These are phyloP conservation scores for Spinus pinus DNA, from an alignment of 2,797 vertebrate species.

Conservation along the genomic window DNA sequence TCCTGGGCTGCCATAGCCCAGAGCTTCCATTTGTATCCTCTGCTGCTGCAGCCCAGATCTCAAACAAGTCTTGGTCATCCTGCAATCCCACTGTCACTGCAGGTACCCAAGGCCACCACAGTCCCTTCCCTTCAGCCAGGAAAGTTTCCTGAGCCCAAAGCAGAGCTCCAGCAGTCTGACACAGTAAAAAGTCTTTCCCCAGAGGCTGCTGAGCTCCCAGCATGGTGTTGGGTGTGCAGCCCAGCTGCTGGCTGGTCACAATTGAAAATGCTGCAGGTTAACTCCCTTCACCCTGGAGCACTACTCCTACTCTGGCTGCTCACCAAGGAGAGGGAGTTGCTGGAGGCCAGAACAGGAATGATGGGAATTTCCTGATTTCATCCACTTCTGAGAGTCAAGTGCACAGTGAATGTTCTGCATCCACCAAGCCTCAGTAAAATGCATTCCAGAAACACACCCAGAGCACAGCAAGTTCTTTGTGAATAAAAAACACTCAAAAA, in stretches of 20 bases:
- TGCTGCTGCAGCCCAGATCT: too few relatives aligned
- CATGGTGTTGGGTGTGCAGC: fast-evolving
- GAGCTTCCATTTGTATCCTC: too few relatives aligned
- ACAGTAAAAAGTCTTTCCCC: not conserved
- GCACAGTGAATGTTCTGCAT: fast-evolving
- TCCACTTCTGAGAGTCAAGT: not conserved
- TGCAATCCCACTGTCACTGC: not conserved
- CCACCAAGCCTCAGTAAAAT: not conserved
- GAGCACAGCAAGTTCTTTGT: not conserved
- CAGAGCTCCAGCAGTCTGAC: not conserved
- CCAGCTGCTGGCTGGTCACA: not conserved
- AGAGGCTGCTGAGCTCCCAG: not conserved
- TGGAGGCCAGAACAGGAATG: not conserved
- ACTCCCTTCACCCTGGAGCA: not conserved
- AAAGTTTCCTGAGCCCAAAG: not conserved
- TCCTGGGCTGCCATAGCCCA: not conserved
- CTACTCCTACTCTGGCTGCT: not conserved
- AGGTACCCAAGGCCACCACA: not conserved
- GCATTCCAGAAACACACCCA: not conserved
- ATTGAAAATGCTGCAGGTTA: not conserved
- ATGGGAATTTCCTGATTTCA: not conserved
- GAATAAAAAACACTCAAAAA: not conserved
- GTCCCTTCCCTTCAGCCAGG: not conserved
- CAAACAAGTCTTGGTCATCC: too few relatives aligned
- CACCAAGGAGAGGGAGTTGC: not conserved